Base-by-base conservation (phyloP, 2,797 vertebrate genomes). In the Tokudaia muenninki region DNA sequence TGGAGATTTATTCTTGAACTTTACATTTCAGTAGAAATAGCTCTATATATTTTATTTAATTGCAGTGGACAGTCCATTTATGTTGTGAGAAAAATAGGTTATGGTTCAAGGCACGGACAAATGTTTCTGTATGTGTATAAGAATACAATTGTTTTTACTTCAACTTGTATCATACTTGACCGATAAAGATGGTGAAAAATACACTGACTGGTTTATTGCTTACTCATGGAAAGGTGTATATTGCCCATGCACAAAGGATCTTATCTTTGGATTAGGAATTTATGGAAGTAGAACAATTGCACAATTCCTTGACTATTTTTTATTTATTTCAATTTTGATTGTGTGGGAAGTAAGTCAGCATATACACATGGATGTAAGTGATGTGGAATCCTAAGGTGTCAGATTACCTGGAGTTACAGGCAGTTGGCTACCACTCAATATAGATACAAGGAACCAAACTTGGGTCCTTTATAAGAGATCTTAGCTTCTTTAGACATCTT, bases 141-240 rank as follows among this genome's bases (percentile, higher is more conserved):
- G 3, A 72, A 86, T 92, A 81, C 86, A 86, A 50, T 77, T 37
- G 6, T 37, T 93, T 88, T 90, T 63, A 37, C 16, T 95, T 95
- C 91, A 34, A 57, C 2, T 16, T 65, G 2, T 41, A 55, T 90
- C 29, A 41, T 21, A 41, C 12, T 47, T 87, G 50, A 80, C 12
- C 74, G 3, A 52, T 57, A 6, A 31, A 22, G 26, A 89, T 31
- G 77, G 0, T 79, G 12, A 47, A 26, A 91, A 34, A 41, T 86
- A 13, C n/a, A 24, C 29, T 57, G 87, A 19, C 57, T 90, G 10
- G 3, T n/a, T 47, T 83, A 75, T 6, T 50, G 44, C 16, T 44
- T 6, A 7, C 55, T 91, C 77, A 37, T 84, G 4, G 8, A 13
- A 41, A 88, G 29, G 14, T 82, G 63, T 50, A 10, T 89, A 37